These are phyloP conservation scores for Anastrepha obliqua DNA, from an alignment of 1,140 invertebrate species.

Conservation along the genomic window DNA sequence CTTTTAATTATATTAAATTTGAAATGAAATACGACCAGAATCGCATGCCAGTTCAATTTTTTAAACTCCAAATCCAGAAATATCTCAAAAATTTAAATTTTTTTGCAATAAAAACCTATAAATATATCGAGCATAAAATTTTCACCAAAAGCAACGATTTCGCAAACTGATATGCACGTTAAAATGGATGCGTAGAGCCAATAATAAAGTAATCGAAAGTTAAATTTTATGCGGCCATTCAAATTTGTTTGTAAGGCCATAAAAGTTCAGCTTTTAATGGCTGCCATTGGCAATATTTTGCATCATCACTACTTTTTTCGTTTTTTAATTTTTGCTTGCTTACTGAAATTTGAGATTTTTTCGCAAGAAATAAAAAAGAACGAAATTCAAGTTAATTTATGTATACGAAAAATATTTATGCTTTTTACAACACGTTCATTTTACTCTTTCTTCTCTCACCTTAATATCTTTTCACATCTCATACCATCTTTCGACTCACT, in stretches of 20 bases:
- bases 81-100: no score
- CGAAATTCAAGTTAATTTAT: not conserved
- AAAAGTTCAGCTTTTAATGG: conserved; percentile 12
- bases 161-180: not conserved
- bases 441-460: not conserved
- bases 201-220: not conserved
- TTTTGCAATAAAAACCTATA: no score
- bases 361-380: not conserved
- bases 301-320: not conserved
- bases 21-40: no score
- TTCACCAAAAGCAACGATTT: not conserved
- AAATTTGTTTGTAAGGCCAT: not conserved
- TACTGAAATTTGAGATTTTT: conserved; percentile 3
- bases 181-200: not conserved
- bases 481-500: not conserved
- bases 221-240: not conserved
- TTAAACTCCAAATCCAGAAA: no score
- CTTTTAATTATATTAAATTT: no score
- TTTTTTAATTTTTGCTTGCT: not conserved
- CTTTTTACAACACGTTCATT: not conserved
- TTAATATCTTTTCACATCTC: not conserved
- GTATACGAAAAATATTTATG: not conserved
- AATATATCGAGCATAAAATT: no score
- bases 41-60: no score
- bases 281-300: conserved; percentile 24